A percentile compares a stretch with the other conserved stretches of the same genome.
phyloP scores from a whole-genome alignment of 2,113 vertebrate genomes.

The Otolemur garnettii region DNA sequence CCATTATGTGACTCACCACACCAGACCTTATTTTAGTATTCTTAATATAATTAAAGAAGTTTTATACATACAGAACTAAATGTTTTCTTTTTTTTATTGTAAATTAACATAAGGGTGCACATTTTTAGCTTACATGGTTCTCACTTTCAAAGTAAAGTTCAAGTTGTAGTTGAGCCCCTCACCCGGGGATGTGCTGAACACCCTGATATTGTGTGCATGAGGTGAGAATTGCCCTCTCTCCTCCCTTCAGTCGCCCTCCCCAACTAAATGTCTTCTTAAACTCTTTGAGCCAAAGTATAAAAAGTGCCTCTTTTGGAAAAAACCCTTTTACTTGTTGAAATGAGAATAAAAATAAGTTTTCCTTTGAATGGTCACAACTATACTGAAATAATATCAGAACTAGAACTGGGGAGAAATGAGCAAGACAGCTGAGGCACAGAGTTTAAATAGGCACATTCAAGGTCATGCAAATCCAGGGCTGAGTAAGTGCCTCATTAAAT shows the following conservation, averaged over 20 bases:
- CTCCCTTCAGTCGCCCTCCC: too few relatives aligned
- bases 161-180: too few relatives aligned
- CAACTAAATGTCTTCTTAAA: constrained; percentile 14
- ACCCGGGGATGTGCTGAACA: too few relatives aligned
- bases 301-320: not conserved
- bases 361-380: constrained; percentile 29
- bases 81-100: not conserved
- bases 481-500: not conserved
- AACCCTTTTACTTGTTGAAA: constrained; percentile 22
- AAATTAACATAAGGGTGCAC: too few relatives aligned
- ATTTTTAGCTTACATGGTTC: too few relatives aligned
- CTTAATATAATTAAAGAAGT: constrained; percentile 3
- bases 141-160: too few relatives aligned
- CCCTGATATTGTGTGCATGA: too few relatives aligned
- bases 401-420: not conserved
- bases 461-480: not conserved
- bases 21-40: constrained; percentile 1
- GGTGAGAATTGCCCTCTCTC: too few relatives aligned
- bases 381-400: not conserved
- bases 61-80: not conserved
- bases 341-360: constrained; percentile 35
- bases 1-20: too few relatives aligned
- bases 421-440: not conserved
- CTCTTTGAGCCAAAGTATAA: not conserved
- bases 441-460: not conserved